phyloP scores from a whole-genome alignment of 2,797 vertebrate genomes.

The Chromobotia macracanthus region DNA sequence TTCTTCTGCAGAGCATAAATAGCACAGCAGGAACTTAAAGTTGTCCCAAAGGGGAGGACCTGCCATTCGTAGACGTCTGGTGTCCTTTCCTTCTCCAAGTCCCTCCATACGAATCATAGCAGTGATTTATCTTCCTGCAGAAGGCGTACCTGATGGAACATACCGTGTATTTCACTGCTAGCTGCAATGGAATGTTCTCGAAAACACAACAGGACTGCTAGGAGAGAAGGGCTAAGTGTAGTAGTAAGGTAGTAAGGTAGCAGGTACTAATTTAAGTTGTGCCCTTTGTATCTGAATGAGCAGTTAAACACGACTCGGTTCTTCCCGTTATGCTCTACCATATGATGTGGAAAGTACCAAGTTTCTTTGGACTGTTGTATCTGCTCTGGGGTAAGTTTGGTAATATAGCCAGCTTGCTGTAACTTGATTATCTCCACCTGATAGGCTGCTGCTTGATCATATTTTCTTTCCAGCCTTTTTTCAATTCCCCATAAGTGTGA shows the following conservation, averaged over 20 bases:
- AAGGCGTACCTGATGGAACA: conserved; percentile 36
- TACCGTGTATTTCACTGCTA: too few species aligned
- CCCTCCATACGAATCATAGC: conserved; percentile 19
- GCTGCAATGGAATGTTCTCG: too few species aligned
- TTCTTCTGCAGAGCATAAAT: not conserved
- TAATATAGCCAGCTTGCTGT: too few species aligned
- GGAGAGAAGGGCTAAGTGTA: too few species aligned
- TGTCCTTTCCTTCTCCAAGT: not conserved
- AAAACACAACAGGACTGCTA: too few species aligned
- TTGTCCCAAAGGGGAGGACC: conserved; percentile 5
- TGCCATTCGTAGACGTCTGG: conserved; percentile 7
- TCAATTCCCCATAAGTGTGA: not conserved
- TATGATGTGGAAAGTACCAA: not conserved
- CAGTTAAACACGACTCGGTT: not conserved
- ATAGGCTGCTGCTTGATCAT: not conserved
- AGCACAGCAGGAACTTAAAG: not conserved
- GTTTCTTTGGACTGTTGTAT: not conserved
- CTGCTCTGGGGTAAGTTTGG: not conserved
- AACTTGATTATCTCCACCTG: too few species aligned
- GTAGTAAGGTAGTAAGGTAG: too few species aligned
- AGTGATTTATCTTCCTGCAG: conserved; percentile 31
- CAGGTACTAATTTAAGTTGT: too few species aligned
- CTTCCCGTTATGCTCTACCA: conserved; percentile 15
- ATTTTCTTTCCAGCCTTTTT: not conserved
- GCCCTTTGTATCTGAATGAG: not conserved